These are phyloP conservation scores for Oophaga pumilio DNA, from an alignment of 2,113 vertebrate species.

Conservation along the genomic window DNA sequence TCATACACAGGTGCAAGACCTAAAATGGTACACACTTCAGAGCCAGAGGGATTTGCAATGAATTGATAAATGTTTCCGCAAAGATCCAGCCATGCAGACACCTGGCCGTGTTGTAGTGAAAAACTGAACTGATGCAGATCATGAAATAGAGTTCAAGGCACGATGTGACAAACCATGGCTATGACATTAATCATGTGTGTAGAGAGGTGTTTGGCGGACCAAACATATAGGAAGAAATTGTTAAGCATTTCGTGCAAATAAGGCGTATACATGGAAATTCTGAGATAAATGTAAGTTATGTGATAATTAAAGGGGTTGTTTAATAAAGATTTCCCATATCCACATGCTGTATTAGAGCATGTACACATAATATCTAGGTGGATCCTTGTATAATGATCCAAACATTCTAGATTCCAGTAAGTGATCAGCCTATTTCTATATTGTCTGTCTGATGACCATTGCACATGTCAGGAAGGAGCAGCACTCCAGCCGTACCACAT, in stretches of 20 bases:
- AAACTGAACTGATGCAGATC: conserved; percentile 10
- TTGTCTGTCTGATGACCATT: too few relatives aligned
- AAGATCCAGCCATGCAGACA: conserved; percentile 13
- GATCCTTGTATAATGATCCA: too few relatives aligned
- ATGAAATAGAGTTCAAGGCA: neutral
- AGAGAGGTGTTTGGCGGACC: neutral
- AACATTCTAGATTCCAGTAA: too few relatives aligned
- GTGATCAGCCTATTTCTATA: too few relatives aligned
- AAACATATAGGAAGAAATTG: neutral
- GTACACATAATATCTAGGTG: too few relatives aligned
- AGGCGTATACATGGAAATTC: neutral
- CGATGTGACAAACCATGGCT: neutral
- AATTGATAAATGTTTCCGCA: conserved; percentile 36
- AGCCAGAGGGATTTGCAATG: conserved; percentile 25
- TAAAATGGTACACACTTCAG: conserved; percentile 34
- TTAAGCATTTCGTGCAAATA: neutral
- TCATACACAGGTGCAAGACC: conserved; percentile 27
- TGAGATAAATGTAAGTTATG: neutral
- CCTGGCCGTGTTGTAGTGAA: conserved; percentile 30
- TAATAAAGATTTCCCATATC: too few relatives aligned
- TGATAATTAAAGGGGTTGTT: neutral
- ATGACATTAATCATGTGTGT: neutral
- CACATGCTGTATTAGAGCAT: too few relatives aligned
- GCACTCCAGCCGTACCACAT: too few relatives aligned
- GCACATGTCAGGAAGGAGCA: too few relatives aligned